Evolutionary conservation across 2,113 vertebrate species (phyloP).

Genomic region (Dolichotis patagonum): DNA sequence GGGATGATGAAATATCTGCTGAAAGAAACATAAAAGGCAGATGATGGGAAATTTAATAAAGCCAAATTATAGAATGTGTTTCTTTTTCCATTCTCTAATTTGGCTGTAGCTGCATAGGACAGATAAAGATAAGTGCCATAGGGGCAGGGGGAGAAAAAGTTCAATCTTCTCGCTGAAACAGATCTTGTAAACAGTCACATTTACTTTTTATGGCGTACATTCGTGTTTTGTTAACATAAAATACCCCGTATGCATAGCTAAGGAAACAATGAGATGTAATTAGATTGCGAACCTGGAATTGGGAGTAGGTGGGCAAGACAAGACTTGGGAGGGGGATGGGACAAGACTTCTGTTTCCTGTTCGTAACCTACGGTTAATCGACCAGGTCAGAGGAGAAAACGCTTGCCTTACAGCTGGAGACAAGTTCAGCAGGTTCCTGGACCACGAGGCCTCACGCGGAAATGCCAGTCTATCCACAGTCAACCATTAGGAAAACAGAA

Average conservation of each 20-base stretch:
- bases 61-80: slow-evolving; percentile 70
- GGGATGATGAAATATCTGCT: slow-evolving; percentile 72
- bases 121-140: slow-evolving; percentile 32
- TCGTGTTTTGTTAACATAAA: slow-evolving; percentile 13
- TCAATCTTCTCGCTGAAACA: slow-evolving; percentile 35
- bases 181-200: not conserved
- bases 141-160: not conserved
- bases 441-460: not conserved
- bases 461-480: slow-evolving; percentile 68
- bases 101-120: not conserved
- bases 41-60: slow-evolving; percentile 79
- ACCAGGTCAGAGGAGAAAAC: slow-evolving; percentile 61
- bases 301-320: not conserved
- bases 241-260: not conserved
- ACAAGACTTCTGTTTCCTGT: not conserved
- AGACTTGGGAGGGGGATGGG: too few species aligned
- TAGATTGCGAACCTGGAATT: not conserved
- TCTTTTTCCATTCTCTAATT: slow-evolving; percentile 68
- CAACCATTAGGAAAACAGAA: not conserved
- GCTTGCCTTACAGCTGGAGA: not conserved
- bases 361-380: not conserved
- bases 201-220: not conserved
- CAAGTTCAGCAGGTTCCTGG: slow-evolving; percentile 76
- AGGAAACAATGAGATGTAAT: not conserved
- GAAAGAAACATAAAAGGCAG: slow-evolving; percentile 74